A percentile compares a stretch with the other conserved stretches of the same genome.
Conservation (phyloP, 2,797 vertebrate species). For the Staurois parvus region DNA sequence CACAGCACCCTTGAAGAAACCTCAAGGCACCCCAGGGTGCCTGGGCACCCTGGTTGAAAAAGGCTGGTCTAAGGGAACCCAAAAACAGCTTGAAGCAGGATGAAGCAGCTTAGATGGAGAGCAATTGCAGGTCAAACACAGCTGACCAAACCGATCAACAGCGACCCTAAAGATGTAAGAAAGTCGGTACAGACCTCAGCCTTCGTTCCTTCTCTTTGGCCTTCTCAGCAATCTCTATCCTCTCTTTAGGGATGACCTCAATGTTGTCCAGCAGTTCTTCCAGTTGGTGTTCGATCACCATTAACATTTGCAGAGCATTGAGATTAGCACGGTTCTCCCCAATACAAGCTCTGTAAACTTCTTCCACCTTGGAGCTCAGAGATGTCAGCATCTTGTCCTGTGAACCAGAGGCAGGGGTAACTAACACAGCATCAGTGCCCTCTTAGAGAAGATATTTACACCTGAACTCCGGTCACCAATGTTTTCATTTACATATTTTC, state of each 20-base stretch:
- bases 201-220: conserved; percentile 85
- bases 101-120: too few species aligned
- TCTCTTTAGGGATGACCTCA: conserved; percentile 79
- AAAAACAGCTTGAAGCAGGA: too few species aligned
- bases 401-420: fast-evolving
- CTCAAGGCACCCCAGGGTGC: too few species aligned
- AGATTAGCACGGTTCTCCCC: conserved; percentile 78
- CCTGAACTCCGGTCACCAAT: too few species aligned
- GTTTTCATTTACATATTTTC: too few species aligned
- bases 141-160: too few species aligned
- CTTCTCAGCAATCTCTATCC: conserved; percentile 78
- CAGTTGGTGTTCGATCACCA: conserved; percentile 82
- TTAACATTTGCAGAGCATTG: conserved; percentile 85
- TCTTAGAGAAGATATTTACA: too few species aligned
- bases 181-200: conserved; percentile 74
- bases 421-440: too few species aligned
- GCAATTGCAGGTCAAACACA: too few species aligned
- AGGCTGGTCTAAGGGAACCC: too few species aligned
- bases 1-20: too few species aligned
- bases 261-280: conserved; percentile 80
- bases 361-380: conserved; percentile 82
- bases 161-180: not conserved
- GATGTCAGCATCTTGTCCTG: conserved; percentile 83
- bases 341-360: conserved; percentile 83
- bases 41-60: too few species aligned